Percentiles rank a stretch among this genome's conserved stretches.
phyloP scores from a whole-genome alignment of 2,113 vertebrate genomes.

The Mesoclemmys tuberculata region DNA sequence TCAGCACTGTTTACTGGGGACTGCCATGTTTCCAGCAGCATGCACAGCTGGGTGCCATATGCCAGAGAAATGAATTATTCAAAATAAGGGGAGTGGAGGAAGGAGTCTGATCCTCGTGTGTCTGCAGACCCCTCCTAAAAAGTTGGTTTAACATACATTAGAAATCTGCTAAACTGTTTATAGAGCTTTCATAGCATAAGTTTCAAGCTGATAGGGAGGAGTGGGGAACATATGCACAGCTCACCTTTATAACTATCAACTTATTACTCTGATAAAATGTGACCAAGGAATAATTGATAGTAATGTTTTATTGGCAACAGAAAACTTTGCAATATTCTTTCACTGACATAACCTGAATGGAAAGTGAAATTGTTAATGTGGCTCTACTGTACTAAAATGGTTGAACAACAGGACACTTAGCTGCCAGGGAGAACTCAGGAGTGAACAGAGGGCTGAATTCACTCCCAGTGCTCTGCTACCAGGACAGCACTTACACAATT shows the following conservation, averaged over 20 bases:
- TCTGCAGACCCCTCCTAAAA: neutral
- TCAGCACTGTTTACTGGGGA: slow-evolving; percentile 23
- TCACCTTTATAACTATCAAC: slow-evolving; percentile 65
- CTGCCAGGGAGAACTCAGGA: slow-evolving; percentile 37
- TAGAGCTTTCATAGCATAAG: slow-evolving; percentile 37
- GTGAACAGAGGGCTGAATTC: slow-evolving; percentile 32
- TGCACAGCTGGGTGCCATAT: rapidly evolving
- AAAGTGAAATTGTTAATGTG: slow-evolving; percentile 55
- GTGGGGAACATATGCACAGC: neutral
- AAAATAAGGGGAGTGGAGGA: neutral
- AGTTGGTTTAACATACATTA: neutral
- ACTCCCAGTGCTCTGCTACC: slow-evolving; percentile 38
- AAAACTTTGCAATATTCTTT: slow-evolving; percentile 40
- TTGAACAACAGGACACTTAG: slow-evolving; percentile 48
- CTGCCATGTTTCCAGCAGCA: slow-evolving; percentile 8
- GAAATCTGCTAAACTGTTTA: slow-evolving; percentile 17
- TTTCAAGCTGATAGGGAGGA: neutral
- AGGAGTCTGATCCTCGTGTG: slow-evolving; percentile 1
- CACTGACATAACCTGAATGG: slow-evolving; percentile 52
- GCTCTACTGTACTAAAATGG: slow-evolving; percentile 51
- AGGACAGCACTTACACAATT: slow-evolving; percentile 41
- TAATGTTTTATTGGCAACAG: slow-evolving; percentile 51
- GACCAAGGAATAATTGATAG: slow-evolving; percentile 67
- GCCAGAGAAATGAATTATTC: neutral
- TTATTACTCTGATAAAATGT: slow-evolving; percentile 60